Evolutionary conservation across 23 tunicate genomes (phyloP).

Genomic region (Botrylloides violaceus): DNA sequence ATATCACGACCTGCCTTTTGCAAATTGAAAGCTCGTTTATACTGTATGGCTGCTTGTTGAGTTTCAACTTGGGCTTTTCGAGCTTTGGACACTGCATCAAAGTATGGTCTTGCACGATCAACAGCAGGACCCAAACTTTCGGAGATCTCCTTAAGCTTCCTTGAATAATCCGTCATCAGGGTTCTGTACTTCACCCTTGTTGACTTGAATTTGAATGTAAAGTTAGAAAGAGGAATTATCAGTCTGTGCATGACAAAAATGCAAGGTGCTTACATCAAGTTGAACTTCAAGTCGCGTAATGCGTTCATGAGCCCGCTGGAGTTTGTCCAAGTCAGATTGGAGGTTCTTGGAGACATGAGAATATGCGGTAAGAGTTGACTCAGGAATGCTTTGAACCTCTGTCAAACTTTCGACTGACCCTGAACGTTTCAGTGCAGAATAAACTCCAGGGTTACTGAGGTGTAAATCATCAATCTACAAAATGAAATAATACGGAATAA

Average conservation of each 20-base stretch:
- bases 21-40: slow-evolving; percentile 63
- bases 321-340: slow-evolving; percentile 54
- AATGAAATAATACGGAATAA: background rate
- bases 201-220: no score
- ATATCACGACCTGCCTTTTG: slow-evolving; percentile 89
- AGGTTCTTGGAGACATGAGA: slow-evolving; percentile 43
- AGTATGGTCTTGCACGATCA: slow-evolving; percentile 71
- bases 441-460: slow-evolving; percentile 9
- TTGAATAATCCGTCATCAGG: slow-evolving; percentile 79
- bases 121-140: slow-evolving; percentile 61
- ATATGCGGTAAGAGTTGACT: slow-evolving; percentile 56
- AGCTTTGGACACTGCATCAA: slow-evolving; percentile 67
- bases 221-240: no score
- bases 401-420: slow-evolving; percentile 56
- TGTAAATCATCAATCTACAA: slow-evolving; percentile 15
- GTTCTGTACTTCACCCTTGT: slow-evolving; percentile 75
- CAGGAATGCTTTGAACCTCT: slow-evolving; percentile 57
- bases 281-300: slow-evolving; percentile 63
- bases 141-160: slow-evolving; percentile 73
- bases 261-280: slow-evolving; percentile 52
- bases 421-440: background rate
- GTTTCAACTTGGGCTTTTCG: slow-evolving; percentile 70
- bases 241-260: no score
- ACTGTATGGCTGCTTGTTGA: slow-evolving; percentile 80
- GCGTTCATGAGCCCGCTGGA: slow-evolving; percentile 56